Evolutionary conservation across 2,113 vertebrate species (phyloP), one percentile per base, ranked within the genome.

Genomic region (Oenanthe melanoleuca): DNA sequence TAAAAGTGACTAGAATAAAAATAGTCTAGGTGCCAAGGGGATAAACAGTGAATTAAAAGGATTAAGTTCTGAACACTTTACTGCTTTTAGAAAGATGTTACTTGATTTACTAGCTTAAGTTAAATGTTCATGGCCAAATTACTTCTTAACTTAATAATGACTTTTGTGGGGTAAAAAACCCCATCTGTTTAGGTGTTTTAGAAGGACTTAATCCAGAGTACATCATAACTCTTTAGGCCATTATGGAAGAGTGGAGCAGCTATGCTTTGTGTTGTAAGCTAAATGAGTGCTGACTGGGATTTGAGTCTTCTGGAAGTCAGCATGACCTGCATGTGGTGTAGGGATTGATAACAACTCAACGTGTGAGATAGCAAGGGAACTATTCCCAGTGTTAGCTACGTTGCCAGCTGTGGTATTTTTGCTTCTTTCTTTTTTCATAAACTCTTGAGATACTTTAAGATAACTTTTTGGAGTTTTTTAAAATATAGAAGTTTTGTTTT

Each of bases 31-130:
- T 96, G 93, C 93, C 93, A 96, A 95, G 75, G 75, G 94, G 90
- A 96, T 96, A 97, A 95, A 85, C 85, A 95, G 82, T 87, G 88
- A 95, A 96, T 95, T 96, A 80, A 93, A 95, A 90, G 93, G 94
- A 93, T 96, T 95, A 96, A 93, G 80, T 71, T 92, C 56, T 93
- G 71, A 92, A 89, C 63, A 60, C 87, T 96, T 96, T 92, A 92
- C 63, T 90, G 89, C 82, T 88, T 94, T 96, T 89, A 88, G 88
- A 95, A 95, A 88, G 87, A 96, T 93, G 94, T 93, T 94, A 88
- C 61, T 95, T 96, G 91, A 92, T 96, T 95, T 96, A 92, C 80
- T 88, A 92, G 88, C 64, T 92, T 86, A 93, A 95, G 92, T 95
- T 90, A 88, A 92, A 90, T 86, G 93, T 94, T 93, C 69, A 42